These are phyloP conservation scores for Macrocentrus cingulum DNA, from an alignment of 1,140 invertebrate species.

Conservation along the genomic window DNA sequence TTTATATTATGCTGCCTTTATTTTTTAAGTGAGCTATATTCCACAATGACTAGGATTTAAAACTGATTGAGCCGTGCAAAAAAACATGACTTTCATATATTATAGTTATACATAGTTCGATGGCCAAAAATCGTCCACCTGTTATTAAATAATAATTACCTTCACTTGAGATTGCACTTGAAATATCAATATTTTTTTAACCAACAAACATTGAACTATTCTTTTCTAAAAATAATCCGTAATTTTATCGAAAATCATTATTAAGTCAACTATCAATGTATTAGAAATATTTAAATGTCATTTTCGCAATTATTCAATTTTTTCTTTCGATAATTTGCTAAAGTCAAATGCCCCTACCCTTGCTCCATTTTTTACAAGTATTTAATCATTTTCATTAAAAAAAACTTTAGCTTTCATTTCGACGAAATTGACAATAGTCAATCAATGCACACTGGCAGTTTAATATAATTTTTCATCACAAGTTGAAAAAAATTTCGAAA, in stretches of 20 bases:
- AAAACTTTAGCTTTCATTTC: conserved; percentile 4
- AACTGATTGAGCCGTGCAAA: neutral
- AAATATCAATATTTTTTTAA: neutral
- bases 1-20: neutral
- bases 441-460: neutral
- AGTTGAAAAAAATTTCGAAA: neutral
- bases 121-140: too few species aligned
- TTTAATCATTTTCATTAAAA: conserved; percentile 7
- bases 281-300: neutral
- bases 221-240: neutral
- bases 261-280: neutral
- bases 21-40: neutral
- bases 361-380: conserved; percentile 16
- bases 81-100: too few species aligned
- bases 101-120: too few species aligned
- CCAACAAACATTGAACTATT: neutral
- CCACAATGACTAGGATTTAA: conserved; percentile 20
- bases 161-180: neutral
- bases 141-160: too few species aligned
- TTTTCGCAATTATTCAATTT: neutral
- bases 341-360: neutral
- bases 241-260: neutral
- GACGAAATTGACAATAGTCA: neutral
- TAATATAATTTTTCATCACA: neutral
- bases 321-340: neutral